These are phyloP conservation scores for Capitella teleta DNA, from an alignment of 1,140 invertebrate species.

Conservation along the genomic window DNA sequence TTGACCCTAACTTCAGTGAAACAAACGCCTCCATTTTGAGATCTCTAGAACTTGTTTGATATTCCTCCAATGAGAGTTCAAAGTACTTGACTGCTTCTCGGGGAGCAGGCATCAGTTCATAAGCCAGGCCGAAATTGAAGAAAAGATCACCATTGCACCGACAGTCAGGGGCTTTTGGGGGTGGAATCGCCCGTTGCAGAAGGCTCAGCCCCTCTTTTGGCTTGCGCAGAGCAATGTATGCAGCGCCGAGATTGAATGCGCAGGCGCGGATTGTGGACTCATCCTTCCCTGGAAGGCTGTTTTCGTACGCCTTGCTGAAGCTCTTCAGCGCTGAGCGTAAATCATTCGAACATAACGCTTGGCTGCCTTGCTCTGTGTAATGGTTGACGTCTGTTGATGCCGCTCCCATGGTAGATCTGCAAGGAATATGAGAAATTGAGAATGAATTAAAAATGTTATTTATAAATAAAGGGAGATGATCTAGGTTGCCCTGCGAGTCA, in stretches of 20 bases:
- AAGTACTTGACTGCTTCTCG: conserved; percentile 16
- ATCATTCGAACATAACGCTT: too few species aligned
- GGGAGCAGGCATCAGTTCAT: conserved; percentile 15
- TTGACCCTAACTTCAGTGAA: conserved; percentile 7
- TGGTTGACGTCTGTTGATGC: too few species aligned
- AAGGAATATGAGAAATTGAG: too few species aligned
- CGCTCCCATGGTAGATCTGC: too few species aligned
- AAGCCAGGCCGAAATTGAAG: conserved; percentile 22
- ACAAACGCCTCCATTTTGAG: not conserved
- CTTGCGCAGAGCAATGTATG: conserved; percentile 17
- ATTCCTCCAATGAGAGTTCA: conserved; percentile 18
- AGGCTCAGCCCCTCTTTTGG: conserved; percentile 14
- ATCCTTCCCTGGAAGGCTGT: too few species aligned
- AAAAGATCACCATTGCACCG: conserved; percentile 21
- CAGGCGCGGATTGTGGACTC: too few species aligned
- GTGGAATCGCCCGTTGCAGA: conserved; percentile 16
- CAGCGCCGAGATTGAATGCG: conserved; percentile 25
- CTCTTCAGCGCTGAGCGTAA: too few species aligned
- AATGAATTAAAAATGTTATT: too few species aligned
- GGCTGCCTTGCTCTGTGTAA: too few species aligned
- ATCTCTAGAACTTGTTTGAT: conserved; percentile 16
- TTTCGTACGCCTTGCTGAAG: too few species aligned
- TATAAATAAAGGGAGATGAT: too few species aligned
- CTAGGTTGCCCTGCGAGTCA: too few species aligned
- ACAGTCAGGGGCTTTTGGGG: conserved; percentile 13